phyloP scores from a whole-genome alignment of 2,888 invertebrate genomes.

The Andrena bucephala region DNA sequence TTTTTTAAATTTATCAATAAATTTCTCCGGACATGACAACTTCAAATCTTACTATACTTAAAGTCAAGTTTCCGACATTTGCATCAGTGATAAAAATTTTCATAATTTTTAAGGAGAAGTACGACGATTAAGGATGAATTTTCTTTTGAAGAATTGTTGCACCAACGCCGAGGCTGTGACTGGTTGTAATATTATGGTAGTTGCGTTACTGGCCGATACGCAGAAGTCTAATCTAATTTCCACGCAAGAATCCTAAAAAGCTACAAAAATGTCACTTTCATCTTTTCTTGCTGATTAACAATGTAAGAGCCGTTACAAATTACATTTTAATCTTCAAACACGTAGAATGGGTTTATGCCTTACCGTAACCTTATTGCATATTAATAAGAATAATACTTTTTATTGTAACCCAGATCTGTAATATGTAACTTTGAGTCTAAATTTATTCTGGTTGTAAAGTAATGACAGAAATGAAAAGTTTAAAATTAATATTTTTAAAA shows the following conservation, averaged over 20 bases:
- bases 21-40: no score
- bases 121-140: neutral
- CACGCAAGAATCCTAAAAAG: slow-evolving; percentile 17
- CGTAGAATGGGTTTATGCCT: slow-evolving; percentile 3
- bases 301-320: slow-evolving; percentile 17
- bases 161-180: neutral
- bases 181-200: slow-evolving; percentile 4
- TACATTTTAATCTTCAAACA: slow-evolving; percentile 24
- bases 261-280: slow-evolving; percentile 60
- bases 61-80: neutral
- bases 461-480: slow-evolving; percentile 19
- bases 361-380: slow-evolving; percentile 12
- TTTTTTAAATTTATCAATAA: no score
- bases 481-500: neutral
- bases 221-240: no score
- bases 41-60: neutral
- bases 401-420: slow-evolving; percentile 12
- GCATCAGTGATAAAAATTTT: neutral
- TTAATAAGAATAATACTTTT: slow-evolving; percentile 16
- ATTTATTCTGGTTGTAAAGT: slow-evolving; percentile 8
- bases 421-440: neutral
- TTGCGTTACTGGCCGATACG: slow-evolving; percentile 7
- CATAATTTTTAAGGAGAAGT: neutral
- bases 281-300: slow-evolving; percentile 43
- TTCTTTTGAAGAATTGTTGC: neutral